phyloP scores from a whole-genome alignment of 1,140 invertebrate genomes.

The Caerostris extrusa region DNA sequence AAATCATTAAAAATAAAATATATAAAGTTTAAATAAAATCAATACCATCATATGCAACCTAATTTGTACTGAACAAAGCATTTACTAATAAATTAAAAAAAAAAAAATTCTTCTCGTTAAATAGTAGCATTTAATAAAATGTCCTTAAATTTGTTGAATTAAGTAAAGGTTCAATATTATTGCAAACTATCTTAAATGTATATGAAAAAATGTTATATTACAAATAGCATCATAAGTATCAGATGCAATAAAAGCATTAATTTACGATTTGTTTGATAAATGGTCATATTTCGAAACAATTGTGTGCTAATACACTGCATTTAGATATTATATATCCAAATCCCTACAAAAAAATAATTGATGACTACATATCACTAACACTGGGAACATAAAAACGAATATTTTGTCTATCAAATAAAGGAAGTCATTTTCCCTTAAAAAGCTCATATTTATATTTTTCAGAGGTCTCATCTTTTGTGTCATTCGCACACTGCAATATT shows the following conservation, averaged over 20 bases:
- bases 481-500: constrained; percentile 7
- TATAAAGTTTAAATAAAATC: too few species aligned
- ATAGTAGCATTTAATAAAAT: too few species aligned
- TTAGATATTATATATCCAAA: background rate
- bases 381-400: background rate
- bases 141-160: too few species aligned
- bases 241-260: background rate
- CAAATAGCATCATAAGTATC: too few species aligned
- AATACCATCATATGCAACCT: too few species aligned
- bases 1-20: too few species aligned
- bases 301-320: background rate
- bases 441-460: constrained; percentile 15
- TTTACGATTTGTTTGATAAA: background rate
- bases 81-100: too few species aligned
- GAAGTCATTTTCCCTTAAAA: background rate
- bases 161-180: too few species aligned
- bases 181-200: too few species aligned
- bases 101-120: too few species aligned
- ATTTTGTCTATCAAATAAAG: background rate
- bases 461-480: constrained; percentile 3
- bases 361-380: background rate
- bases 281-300: background rate
- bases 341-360: background rate
- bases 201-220: too few species aligned
- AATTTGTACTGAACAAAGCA: too few species aligned